Evolutionary conservation across 1,140 invertebrate genomes (phyloP).

Genomic region (Marisa cornuarietis): DNA sequence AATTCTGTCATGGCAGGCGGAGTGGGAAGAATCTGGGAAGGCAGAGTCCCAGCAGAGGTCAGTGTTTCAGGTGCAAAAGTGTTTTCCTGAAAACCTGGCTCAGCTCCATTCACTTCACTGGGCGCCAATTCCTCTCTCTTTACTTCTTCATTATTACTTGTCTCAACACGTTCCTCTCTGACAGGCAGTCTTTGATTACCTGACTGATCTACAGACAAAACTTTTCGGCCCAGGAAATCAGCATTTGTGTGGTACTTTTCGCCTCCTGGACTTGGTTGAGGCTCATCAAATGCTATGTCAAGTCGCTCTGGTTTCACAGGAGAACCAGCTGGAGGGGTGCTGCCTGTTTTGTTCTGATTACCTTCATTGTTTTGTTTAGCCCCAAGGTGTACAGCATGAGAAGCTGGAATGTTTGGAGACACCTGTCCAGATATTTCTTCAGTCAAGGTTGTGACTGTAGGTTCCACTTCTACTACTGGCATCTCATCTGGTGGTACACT

Average conservation of each 20-base stretch:
- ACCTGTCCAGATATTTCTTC: background rate
- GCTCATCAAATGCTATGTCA: background rate
- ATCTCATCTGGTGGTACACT: constrained; percentile 1
- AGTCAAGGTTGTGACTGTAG: background rate
- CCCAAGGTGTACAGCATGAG: constrained; percentile 13
- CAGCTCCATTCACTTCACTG: background rate
- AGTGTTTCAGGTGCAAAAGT: background rate
- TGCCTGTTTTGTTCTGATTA: background rate
- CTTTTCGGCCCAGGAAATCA: constrained; percentile 46
- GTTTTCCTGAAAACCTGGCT: background rate
- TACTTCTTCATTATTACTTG: background rate
- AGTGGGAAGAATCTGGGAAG: background rate
- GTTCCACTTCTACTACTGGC: background rate
- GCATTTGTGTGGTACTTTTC: constrained; percentile 30
- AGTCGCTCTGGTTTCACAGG: background rate
- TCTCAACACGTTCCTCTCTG: constrained; percentile 10
- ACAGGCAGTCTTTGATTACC: constrained; percentile 7
- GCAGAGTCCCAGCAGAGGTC: background rate
- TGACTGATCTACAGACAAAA: constrained; percentile 36
- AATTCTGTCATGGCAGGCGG: background rate
- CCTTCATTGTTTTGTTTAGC: constrained; percentile 18
- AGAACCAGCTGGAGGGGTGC: background rate
- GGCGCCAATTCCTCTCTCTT: background rate
- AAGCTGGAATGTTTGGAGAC: background rate
- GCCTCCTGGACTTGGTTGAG: background rate